Evolutionary conservation across 37 sponge, comb jelly and placozoan genomes (phyloP).

Genomic region (Ianthella basta): DNA sequence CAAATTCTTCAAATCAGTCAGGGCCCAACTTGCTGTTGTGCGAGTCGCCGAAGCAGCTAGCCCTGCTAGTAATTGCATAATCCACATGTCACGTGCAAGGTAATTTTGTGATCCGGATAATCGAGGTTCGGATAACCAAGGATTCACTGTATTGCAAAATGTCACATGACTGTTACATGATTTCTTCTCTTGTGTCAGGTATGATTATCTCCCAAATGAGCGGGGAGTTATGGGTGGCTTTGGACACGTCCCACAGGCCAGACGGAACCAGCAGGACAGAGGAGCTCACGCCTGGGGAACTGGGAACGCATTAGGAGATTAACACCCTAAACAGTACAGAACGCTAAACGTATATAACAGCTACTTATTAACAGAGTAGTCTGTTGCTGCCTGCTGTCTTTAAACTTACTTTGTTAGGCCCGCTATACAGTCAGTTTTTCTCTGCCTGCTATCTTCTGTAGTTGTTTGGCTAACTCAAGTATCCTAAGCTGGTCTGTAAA

Average conservation of each 20-base stretch:
- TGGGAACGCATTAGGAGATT: constrained; percentile 36
- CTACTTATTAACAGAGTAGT: too few relatives aligned
- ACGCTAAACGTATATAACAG: too few relatives aligned
- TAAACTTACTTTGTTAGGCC: not conserved
- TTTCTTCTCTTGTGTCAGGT: constrained; percentile 33
- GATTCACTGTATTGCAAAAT: too few relatives aligned
- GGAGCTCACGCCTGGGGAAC: constrained; percentile 54
- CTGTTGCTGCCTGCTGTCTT: too few relatives aligned
- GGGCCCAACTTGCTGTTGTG: too few relatives aligned
- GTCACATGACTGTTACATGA: not conserved
- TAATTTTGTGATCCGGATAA: too few relatives aligned
- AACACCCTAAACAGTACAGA: not conserved
- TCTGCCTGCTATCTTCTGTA: not conserved
- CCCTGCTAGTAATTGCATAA: too few relatives aligned
- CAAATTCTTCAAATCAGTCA: too few relatives aligned
- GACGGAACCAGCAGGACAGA: not conserved
- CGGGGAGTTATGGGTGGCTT: constrained; percentile 55
- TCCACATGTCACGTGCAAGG: too few relatives aligned
- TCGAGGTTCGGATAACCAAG: too few relatives aligned
- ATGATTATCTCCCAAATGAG: constrained; percentile 58
- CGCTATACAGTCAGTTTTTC: not conserved
- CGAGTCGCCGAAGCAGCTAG: too few relatives aligned
- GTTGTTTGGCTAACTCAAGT: not conserved
- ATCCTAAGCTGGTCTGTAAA: not conserved
- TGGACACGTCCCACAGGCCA: constrained; percentile 62